Conservation (phyloP, 2,888 invertebrate species). For the Lamproptera curius region DNA sequence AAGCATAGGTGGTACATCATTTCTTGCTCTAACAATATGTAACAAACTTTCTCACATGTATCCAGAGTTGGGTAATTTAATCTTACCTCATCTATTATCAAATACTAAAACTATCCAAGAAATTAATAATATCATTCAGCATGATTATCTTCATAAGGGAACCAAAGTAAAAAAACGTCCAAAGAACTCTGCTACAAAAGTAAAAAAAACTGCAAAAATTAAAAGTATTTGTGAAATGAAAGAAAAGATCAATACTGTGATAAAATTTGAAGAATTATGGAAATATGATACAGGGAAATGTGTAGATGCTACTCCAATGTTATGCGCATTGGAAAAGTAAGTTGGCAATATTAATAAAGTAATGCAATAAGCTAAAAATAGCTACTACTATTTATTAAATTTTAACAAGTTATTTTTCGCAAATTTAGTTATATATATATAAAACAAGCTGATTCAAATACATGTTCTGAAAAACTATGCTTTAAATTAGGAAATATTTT, state of each 20-base stretch:
- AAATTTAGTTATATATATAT: too few relatives aligned
- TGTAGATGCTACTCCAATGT: conserved; percentile 87
- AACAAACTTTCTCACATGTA: conserved; percentile 71
- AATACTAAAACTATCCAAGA: conserved; percentile 57
- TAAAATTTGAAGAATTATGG: conserved; percentile 72
- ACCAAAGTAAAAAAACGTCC: conserved; percentile 37
- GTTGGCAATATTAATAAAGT: conserved; percentile 36
- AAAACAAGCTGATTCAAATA: too few relatives aligned
- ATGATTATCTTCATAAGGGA: conserved; percentile 38
- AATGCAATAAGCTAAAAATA: too few relatives aligned
- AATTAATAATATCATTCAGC: conserved; percentile 45
- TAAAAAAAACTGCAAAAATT: conserved; percentile 20
- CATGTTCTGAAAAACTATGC: too few relatives aligned
- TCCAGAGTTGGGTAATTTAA: conserved; percentile 62
- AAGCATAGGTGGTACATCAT: conserved; percentile 84
- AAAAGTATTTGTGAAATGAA: conserved; percentile 28
- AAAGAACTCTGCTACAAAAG: conserved; percentile 36
- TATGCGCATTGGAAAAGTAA: conserved; percentile 69
- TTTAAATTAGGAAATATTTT: too few relatives aligned
- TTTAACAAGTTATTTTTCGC: too few relatives aligned
- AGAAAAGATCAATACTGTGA: conserved; percentile 22
- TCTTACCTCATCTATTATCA: conserved; percentile 76
- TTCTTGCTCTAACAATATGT: conserved; percentile 81
- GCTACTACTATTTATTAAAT: too few relatives aligned
- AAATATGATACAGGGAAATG: conserved; percentile 85